Conservation (phyloP, 1,140 invertebrate species). For the Rhizoglyphus robini region DNA sequence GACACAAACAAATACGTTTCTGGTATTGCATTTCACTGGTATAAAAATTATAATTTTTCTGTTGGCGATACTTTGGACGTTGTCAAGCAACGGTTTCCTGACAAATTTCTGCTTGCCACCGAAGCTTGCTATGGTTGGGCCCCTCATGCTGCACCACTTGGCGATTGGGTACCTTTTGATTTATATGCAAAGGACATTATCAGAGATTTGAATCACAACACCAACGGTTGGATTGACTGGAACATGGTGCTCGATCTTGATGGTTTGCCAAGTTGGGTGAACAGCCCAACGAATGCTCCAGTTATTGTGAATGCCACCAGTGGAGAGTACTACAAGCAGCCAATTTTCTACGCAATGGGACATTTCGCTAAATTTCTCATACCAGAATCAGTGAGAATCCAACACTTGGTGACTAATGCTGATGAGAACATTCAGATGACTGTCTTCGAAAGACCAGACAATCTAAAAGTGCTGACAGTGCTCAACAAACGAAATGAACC, state of each 20-base stretch:
- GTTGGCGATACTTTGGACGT: constrained; percentile 33
- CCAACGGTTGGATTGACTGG: constrained; percentile 38
- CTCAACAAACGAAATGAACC: too few relatives aligned
- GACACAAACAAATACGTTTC: constrained; percentile 17
- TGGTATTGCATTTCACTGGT: constrained; percentile 52
- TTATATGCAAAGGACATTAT: constrained; percentile 15
- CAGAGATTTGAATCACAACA: background rate
- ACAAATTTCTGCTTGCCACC: constrained; percentile 38
- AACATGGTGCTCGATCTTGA: constrained; percentile 37
- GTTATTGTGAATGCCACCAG: constrained; percentile 61
- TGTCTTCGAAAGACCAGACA: too few relatives aligned
- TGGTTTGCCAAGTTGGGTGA: constrained; percentile 50
- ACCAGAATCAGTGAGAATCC: constrained; percentile 51
- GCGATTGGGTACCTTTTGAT: background rate
- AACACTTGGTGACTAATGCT: too few relatives aligned
- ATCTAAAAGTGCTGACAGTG: too few relatives aligned
- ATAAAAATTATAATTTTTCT: constrained; percentile 33
- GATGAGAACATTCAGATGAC: too few relatives aligned
- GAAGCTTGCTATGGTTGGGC: constrained; percentile 40
- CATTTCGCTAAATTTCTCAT: too few relatives aligned
- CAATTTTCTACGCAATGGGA: too few relatives aligned
- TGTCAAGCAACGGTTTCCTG: constrained; percentile 40
- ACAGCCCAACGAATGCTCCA: constrained; percentile 59
- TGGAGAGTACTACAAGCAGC: too few relatives aligned
- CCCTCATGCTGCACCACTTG: background rate